Conservation (phyloP, 2,113 vertebrate genomes). For the Ptilorrhoa leucosticta region DNA sequence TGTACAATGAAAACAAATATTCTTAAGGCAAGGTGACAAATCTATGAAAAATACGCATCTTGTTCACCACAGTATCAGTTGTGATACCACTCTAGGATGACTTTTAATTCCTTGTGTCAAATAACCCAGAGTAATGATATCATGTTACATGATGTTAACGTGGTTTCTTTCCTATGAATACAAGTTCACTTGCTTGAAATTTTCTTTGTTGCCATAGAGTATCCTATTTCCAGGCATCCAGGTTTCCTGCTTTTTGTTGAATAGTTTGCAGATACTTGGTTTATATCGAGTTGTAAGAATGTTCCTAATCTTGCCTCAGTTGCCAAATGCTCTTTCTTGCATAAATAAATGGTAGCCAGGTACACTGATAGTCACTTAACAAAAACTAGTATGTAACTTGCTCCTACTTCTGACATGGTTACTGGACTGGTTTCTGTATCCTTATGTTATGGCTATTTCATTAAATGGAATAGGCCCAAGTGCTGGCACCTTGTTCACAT, state of each 20-base stretch:
- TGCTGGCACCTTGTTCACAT: neutral
- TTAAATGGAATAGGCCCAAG: neutral
- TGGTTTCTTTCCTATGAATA: neutral
- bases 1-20: neutral
- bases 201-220: neutral
- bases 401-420: neutral
- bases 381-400: neutral
- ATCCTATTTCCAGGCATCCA: neutral
- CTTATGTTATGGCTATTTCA: accelerated
- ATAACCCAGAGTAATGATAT: neutral
- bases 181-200: neutral
- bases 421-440: neutral
- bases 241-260: neutral
- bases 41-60: neutral
- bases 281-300: neutral
- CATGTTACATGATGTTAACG: accelerated
- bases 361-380: neutral
- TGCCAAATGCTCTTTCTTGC: neutral
- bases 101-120: neutral
- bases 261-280: neutral
- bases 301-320: neutral
- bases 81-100: neutral
- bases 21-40: neutral
- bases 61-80: neutral
- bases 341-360: neutral